Evolutionary conservation across 2,113 vertebrate species (phyloP).

Genomic region (Peromyscus leucopus): DNA sequence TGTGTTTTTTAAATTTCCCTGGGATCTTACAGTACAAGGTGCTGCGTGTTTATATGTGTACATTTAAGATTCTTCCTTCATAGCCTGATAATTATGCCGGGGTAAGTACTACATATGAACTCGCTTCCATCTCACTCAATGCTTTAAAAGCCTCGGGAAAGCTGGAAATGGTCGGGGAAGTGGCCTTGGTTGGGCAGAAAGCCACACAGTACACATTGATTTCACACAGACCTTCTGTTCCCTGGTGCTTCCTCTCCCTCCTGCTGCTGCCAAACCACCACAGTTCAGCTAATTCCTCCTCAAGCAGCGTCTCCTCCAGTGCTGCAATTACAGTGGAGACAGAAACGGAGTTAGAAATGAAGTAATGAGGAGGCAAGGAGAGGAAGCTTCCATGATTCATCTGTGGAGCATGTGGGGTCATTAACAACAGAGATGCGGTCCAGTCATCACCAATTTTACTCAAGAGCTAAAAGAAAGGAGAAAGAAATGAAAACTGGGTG

Average conservation of each 20-base stretch:
- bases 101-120: background rate
- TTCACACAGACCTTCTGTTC: slow-evolving; percentile 67
- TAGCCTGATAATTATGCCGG: slow-evolving; percentile 6
- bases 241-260: slow-evolving; percentile 70
- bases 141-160: background rate
- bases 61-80: background rate
- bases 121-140: background rate
- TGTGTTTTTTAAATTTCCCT: slow-evolving; percentile 22
- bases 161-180: slow-evolving; percentile 4
- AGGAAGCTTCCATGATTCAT: slow-evolving; percentile 59
- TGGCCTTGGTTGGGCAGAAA: slow-evolving; percentile 23
- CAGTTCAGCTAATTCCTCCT: slow-evolving; percentile 65
- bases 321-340: slow-evolving; percentile 74
- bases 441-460: slow-evolving; percentile 68
- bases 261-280: slow-evolving; percentile 82
- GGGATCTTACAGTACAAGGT: background rate
- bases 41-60: background rate
- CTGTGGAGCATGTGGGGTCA: background rate
- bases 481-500: slow-evolving; percentile 67
- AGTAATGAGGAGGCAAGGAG: slow-evolving; percentile 41
- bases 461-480: slow-evolving; percentile 24
- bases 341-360: slow-evolving; percentile 61
- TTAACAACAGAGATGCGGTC: slow-evolving; percentile 64
- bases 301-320: slow-evolving; percentile 64
- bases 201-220: slow-evolving; percentile 28